Evolutionary conservation across 37 sponge, comb jelly and placozoan species (phyloP), one percentile per base, ranked within the genome.

Genomic region (Chondrosia reniformis): DNA sequence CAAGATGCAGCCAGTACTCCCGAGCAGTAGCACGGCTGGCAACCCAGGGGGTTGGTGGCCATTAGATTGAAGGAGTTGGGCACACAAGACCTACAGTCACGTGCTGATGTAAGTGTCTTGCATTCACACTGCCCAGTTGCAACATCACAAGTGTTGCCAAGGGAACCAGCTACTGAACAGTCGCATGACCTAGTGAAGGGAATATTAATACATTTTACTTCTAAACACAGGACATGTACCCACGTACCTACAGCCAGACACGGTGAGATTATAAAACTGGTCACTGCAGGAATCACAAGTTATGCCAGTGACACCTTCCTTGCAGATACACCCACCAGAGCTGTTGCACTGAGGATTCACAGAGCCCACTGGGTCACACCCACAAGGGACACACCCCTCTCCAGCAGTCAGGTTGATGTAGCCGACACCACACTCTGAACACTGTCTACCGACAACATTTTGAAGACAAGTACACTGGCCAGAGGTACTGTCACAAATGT

Each of bases 11-110:
- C 74, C 15, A 74, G 75, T n/a, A n/a, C n/a, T 36, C 89, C 89
- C 28, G 88, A 83, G 30, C 93, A 93, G 81, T 78, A 88, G 64
- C 93, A 93, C 46, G 80, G 86, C 59, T 85, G 83, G 52, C 93
- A 93, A 0, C 93, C 93, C 55, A 52, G 25, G 15, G 89, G 89
- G 37, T 88, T 93, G 28, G 63, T 72, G 0, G 69, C 1, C 25
- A 79, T 72, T 24, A 89, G 83, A 45, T 86, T 86, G 81, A 86
- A 91, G 27, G 81, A 80, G 2, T 87, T 87, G 32, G 28, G 40
- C 8, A 24, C 22, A 58, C 91, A 91, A 54, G 28, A 22, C 1
- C 62, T 55, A 62, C 91, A 91, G 30, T 75, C 72, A 9, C 55
- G 57, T 30, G 10, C 30, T 22, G 22, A 52, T 30, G 79, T 71